These are phyloP conservation scores for Craterocephalus amniculus DNA, from an alignment of 2,797 vertebrate species.

Conservation along the genomic window DNA sequence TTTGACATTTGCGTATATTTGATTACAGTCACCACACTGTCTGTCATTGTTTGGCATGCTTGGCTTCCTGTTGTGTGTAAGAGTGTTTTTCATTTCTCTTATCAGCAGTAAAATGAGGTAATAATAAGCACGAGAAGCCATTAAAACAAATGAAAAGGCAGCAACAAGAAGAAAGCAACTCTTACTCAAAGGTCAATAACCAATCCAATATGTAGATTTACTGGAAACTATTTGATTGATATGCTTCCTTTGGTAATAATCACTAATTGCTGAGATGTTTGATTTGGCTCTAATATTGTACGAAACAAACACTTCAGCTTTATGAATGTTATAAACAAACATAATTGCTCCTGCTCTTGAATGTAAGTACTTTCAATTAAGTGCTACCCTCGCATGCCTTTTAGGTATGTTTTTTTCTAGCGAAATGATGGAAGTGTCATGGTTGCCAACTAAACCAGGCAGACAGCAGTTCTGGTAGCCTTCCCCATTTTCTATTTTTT, in stretches of 20 bases:
- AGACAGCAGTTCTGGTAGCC: not conserved
- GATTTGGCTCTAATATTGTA: not conserved
- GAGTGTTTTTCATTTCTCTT: slow-evolving; percentile 34
- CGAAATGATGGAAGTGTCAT: not conserved
- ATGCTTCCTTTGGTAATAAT: slow-evolving; percentile 22
- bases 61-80: slow-evolving; percentile 28
- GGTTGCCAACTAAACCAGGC: not conserved
- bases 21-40: slow-evolving; percentile 23
- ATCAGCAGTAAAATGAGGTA: slow-evolving; percentile 28
- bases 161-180: slow-evolving; percentile 28
- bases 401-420: not conserved
- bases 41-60: slow-evolving; percentile 21
- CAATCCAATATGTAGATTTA: slow-evolving; percentile 39
- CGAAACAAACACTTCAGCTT: not conserved
- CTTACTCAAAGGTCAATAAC: slow-evolving; percentile 48
- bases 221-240: slow-evolving; percentile 49
- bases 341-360: not conserved
- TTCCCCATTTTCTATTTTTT: not conserved
- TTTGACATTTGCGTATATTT: slow-evolving; percentile 42
- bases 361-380: not conserved
- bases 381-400: not conserved
- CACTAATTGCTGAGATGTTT: slow-evolving; percentile 25
- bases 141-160: slow-evolving; percentile 29
- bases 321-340: too few species aligned
- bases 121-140: slow-evolving; percentile 60